Conservation (phyloP, 2,113 vertebrate species). For the Parus major region DNA sequence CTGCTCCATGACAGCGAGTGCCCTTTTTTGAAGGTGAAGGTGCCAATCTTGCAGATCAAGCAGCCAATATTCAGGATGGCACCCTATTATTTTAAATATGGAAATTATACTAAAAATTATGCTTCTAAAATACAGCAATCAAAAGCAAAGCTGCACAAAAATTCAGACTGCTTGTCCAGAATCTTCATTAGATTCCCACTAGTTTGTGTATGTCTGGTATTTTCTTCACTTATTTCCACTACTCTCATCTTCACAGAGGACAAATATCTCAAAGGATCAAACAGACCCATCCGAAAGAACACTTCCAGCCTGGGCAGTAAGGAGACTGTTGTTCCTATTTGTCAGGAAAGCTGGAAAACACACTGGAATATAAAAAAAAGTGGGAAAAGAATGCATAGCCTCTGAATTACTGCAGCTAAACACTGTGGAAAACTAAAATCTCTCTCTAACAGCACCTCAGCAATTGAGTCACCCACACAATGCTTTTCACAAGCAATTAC, state of each 20-base stretch:
- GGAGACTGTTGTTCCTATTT: neutral
- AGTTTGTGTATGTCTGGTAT: accelerated
- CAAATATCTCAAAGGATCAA: neutral
- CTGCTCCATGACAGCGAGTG: neutral
- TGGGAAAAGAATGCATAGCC: neutral
- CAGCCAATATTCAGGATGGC: neutral
- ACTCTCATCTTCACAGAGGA: neutral
- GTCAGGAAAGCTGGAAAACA: neutral
- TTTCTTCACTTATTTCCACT: neutral
- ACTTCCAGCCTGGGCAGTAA: neutral
- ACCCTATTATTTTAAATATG: neutral
- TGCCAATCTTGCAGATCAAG: neutral
- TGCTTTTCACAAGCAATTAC: constrained; percentile 44
- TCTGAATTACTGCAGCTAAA: neutral
- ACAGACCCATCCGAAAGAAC: neutral
- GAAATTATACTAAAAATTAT: neutral
- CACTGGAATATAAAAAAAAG: neutral
- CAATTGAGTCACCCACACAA: neutral
- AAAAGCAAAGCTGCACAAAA: neutral
- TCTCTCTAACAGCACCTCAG: neutral
- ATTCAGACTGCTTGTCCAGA: neutral
- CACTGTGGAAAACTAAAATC: neutral
- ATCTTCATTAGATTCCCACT: neutral
- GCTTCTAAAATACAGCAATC: neutral
- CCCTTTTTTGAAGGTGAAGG: neutral